phyloP scores from a whole-genome alignment of 2,113 vertebrate species.

The Epinephelus cyanopodus region DNA sequence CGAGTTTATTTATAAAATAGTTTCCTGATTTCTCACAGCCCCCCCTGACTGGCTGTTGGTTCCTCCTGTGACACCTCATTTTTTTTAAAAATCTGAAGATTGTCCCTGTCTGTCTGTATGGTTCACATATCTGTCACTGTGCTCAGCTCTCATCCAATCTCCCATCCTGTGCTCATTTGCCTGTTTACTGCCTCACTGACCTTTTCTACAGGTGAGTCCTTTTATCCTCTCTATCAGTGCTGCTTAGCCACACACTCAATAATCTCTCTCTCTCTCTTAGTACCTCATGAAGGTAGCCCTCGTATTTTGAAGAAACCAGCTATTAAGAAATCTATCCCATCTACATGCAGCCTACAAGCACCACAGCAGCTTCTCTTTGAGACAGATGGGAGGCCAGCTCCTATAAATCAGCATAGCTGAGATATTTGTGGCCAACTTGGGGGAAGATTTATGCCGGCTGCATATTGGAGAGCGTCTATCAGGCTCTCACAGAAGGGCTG shows the following conservation, averaged over 20 bases:
- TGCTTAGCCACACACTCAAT: conserved; percentile 38
- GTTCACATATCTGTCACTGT: background rate
- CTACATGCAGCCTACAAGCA: conserved; percentile 64
- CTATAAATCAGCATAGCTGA: conserved; percentile 88
- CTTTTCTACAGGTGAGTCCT: conserved; percentile 65
- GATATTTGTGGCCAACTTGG: conserved; percentile 86
- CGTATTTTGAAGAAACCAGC: conserved; percentile 74
- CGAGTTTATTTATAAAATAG: too few relatives aligned
- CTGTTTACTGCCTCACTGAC: conserved; percentile 62
- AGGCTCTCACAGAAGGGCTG: conserved; percentile 59
- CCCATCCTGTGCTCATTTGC: conserved; percentile 13
- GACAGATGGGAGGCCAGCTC: conserved; percentile 46
- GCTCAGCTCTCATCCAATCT: conserved; percentile 5
- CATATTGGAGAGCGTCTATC: conserved; percentile 85
- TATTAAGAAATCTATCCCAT: conserved; percentile 78
- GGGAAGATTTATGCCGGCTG: conserved; percentile 85
- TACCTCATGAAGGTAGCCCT: conserved; percentile 48
- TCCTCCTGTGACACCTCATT: too few relatives aligned
- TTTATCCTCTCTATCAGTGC: conserved; percentile 24
- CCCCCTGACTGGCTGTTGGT: too few relatives aligned
- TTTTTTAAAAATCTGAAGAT: too few relatives aligned
- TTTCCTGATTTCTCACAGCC: too few relatives aligned
- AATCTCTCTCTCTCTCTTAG: conserved; percentile 18
- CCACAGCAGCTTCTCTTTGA: conserved; percentile 62
- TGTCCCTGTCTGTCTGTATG: background rate